Conservation (phyloP, 2,797 vertebrate species). For the Bradypus variegatus region DNA sequence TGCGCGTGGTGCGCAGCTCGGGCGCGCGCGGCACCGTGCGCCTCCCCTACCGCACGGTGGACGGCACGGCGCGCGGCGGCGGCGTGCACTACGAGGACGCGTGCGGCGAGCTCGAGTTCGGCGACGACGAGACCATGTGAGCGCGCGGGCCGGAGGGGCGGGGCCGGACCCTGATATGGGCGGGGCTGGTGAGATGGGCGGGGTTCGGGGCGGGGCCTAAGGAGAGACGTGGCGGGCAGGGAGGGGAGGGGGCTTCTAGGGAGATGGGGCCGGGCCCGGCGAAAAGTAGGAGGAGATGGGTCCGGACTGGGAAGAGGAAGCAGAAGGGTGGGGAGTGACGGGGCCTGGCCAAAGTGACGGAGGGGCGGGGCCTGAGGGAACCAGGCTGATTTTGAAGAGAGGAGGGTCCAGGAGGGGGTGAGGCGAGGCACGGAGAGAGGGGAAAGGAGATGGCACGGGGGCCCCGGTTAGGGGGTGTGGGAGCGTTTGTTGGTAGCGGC, state of each 20-base stretch:
- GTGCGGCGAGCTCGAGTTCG: constrained; percentile 88
- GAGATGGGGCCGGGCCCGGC: too few relatives aligned
- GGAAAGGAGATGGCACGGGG: neutral
- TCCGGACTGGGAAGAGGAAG: too few relatives aligned
- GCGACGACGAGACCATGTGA: constrained; percentile 93
- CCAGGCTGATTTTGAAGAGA: neutral
- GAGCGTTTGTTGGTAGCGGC: too few relatives aligned
- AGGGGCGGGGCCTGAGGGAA: neutral
- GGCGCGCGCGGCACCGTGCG: constrained; percentile 90
- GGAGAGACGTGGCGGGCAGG: neutral
- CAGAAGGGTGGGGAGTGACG: neutral
- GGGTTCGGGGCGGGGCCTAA: neutral
- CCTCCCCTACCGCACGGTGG: constrained; percentile 85
- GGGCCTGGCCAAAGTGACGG: neutral
- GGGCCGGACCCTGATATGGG: neutral
- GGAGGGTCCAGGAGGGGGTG: too few relatives aligned
- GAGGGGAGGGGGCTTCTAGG: neutral
- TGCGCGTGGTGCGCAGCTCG: constrained; percentile 87
- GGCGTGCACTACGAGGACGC: constrained; percentile 88
- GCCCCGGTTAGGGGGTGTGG: neutral
- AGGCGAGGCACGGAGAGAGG: neutral
- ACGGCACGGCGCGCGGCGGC: constrained; percentile 80
- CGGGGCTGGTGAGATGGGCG: neutral
- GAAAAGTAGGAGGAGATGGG: neutral
- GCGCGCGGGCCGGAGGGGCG: constrained; percentile 28